Percentiles rank a stretch among this genome's conserved stretches.
Conservation (phyloP, 1,140 invertebrate genomes). For the Colletes latitarsis region DNA sequence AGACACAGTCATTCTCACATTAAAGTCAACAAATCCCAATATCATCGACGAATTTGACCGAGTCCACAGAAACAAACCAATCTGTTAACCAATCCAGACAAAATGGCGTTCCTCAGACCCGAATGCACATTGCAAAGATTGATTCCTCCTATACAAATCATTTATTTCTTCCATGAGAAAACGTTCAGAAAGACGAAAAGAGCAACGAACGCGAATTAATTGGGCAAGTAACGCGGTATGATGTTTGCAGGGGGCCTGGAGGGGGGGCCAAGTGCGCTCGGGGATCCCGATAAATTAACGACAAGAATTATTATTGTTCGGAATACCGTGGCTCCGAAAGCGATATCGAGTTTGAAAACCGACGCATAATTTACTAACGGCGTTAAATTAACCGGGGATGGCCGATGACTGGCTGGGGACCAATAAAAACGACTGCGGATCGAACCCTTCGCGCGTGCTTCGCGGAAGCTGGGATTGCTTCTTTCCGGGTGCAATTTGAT, state of each 20-base stretch:
- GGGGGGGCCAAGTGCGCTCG: conserved; percentile 24
- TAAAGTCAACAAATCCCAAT: too few species aligned
- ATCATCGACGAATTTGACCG: too few species aligned
- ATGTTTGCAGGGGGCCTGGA: conserved; percentile 38
- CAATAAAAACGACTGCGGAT: conserved; percentile 49
- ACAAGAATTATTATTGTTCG: conserved; percentile 63
- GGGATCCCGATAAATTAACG: conserved; percentile 57
- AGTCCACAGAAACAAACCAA: too few species aligned
- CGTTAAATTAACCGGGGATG: conserved; percentile 59
- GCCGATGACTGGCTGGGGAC: conserved; percentile 62
- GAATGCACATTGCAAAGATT: too few species aligned
- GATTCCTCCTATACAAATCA: too few species aligned
- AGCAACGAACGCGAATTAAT: conserved; percentile 16
- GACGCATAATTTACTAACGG: conserved; percentile 60
- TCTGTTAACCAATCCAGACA: too few species aligned
- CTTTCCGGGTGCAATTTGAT: too few species aligned
- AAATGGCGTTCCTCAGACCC: too few species aligned
- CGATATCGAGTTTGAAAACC: conserved; percentile 58
- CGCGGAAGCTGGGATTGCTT: too few species aligned
- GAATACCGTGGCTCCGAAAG: conserved; percentile 32
- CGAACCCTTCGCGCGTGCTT: background rate
- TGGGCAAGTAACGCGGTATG: background rate
- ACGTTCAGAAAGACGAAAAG: background rate
- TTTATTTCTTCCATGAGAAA: too few species aligned
- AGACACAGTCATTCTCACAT: too few species aligned